Evolutionary conservation across 1,140 invertebrate genomes (phyloP), one percentile per base, ranked within the genome.

Genomic region (Oryzaephilus surinamensis): DNA sequence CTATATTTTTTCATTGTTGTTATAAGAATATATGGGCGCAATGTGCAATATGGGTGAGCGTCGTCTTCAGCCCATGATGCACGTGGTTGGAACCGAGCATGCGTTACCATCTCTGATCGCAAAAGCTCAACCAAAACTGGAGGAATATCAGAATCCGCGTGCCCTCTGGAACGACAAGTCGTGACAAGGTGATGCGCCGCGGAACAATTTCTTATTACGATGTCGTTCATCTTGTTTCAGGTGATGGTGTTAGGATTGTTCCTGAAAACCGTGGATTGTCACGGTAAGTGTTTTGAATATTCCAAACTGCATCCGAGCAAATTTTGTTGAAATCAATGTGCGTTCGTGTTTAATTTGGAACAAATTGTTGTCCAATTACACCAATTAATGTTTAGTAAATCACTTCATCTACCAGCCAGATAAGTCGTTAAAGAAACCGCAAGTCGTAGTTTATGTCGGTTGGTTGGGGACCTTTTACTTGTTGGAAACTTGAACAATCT

Each of bases 401-500:
- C 50, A 52, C 46, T 37, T 35, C 42, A 45, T 45, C 26, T 38
- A 21, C n/a, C 35, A 35, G 50, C 46, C 38, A 49, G 46, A 50
- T 50, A 50, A 52, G 46, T 45, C 35, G 41, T 38, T 38, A 36
- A 37, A 27, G 39, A 17, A 32, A 48, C 45, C 43, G 39, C 46
- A 46, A 20, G 34, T n/a, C 26, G 26, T 38, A 31, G 33, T 34
- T 33, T 32, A 32, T 23, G 39, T 37, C 24, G 11, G 23, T 24
- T 24, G 23, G 23, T 24, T 6, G 20, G 6, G 23, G 23, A 6
- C 11, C 8, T 24, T 11, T 24, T 38, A 47, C 45, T 47, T 47
- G 41, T 50, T 50, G 50, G 38, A 46, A 49, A 52, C 43, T 49
- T 52, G 43, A 46, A 46, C 50, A 38, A 46, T 52, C 50, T 51